phyloP scores from a whole-genome alignment of 1,140 invertebrate genomes.

The Lepidurus arcticus region DNA sequence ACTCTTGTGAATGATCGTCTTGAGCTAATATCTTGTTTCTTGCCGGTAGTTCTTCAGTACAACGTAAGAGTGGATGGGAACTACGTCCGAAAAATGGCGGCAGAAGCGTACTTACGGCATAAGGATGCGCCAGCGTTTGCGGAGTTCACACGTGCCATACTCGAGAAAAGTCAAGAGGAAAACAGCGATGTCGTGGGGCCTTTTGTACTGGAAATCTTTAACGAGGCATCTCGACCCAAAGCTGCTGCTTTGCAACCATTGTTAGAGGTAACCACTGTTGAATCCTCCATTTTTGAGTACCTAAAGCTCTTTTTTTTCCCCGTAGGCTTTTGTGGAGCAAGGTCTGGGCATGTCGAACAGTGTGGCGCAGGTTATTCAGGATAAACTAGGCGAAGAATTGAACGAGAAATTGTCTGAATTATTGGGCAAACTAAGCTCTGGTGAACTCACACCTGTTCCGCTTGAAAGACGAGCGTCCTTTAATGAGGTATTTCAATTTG shows the following conservation, averaged over 20 bases:
- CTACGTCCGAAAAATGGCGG: conserved; percentile 18
- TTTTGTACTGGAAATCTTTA: conserved; percentile 49
- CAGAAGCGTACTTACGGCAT: conserved; percentile 11
- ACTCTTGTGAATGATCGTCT: too few relatives aligned
- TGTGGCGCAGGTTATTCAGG: conserved; percentile 55
- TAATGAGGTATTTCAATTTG: not conserved
- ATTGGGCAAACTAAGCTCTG: conserved; percentile 56
- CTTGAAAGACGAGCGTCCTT: not conserved
- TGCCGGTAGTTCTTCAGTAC: conserved; percentile 34
- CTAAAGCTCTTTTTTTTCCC: conserved; percentile 39
- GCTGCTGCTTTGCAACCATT: conserved; percentile 40
- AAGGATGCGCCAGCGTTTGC: conserved; percentile 2
- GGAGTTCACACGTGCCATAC: conserved; percentile 40
- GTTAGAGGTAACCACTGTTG: conserved; percentile 37
- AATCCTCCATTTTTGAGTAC: not conserved
- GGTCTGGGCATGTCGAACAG: conserved; percentile 57
- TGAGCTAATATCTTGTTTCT: not conserved
- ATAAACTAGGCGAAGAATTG: conserved; percentile 55
- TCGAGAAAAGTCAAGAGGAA: conserved; percentile 45
- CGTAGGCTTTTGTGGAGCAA: conserved; percentile 52
- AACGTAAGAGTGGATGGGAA: conserved; percentile 27
- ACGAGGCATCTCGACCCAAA: conserved; percentile 34
- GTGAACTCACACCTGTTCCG: conserved; percentile 47
- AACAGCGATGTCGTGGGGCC: conserved; percentile 46
- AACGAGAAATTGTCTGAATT: conserved; percentile 55